Percentiles rank a stretch among this genome's conserved stretches.
These are phyloP conservation scores for Harlomillsia oculata DNA, from an alignment of 1,140 invertebrate genomes.

Conservation along the genomic window DNA sequence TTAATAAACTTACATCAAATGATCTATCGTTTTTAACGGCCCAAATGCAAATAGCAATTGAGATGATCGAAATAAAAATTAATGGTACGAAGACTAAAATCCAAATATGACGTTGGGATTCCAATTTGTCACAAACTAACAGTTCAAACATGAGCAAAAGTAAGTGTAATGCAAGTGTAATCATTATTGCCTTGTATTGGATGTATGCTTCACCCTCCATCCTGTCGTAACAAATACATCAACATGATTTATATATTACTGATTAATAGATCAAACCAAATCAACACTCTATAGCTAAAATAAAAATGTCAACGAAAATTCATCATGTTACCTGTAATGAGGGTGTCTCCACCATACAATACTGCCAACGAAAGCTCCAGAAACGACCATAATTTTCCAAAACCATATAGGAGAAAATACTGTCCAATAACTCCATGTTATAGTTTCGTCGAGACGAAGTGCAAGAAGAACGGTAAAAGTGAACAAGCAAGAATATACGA, in stretches of 20 bases:
- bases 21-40: slow-evolving; percentile 92
- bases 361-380: slow-evolving; percentile 78
- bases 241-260: slow-evolving; percentile 10
- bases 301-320: slow-evolving; percentile 3
- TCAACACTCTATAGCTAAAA: background rate
- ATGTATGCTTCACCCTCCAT: slow-evolving; percentile 89
- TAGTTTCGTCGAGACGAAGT: slow-evolving; percentile 73
- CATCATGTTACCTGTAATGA: slow-evolving; percentile 65
- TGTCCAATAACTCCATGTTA: slow-evolving; percentile 86
- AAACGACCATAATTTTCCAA: slow-evolving; percentile 85
- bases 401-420: slow-evolving; percentile 92
- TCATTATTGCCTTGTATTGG: slow-evolving; percentile 72
- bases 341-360: slow-evolving; percentile 92
- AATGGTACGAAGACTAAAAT: slow-evolving; percentile 92
- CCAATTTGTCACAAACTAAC: slow-evolving; percentile 87
- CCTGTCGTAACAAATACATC: slow-evolving; percentile 49
- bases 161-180: slow-evolving; percentile 69
- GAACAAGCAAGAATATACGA: slow-evolving; percentile 84
- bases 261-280: background rate
- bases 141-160: slow-evolving; percentile 94
- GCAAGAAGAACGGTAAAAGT: slow-evolving; percentile 82
- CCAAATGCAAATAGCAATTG: slow-evolving; percentile 95
- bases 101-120: slow-evolving; percentile 80
- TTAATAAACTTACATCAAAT: slow-evolving; percentile 65
- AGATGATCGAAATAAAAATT: slow-evolving; percentile 90